A percentile compares a stretch with the other conserved stretches of the same genome.
Conservation (phyloP, 1,140 invertebrate genomes). For the Aphaenogaster floridana region DNA sequence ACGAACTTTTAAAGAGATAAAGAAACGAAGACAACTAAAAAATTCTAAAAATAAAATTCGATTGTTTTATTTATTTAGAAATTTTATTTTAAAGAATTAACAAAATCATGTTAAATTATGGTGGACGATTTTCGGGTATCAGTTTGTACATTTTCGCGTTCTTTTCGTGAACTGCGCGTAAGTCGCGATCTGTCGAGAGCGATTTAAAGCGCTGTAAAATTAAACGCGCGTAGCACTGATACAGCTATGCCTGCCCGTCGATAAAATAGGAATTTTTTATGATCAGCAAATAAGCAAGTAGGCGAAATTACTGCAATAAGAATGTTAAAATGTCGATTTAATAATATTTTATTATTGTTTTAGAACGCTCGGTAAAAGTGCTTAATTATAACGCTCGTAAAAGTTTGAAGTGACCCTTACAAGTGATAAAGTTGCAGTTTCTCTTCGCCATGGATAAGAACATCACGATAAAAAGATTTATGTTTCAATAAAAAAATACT, state of each 20-base stretch:
- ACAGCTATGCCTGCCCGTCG: conserved; percentile 45
- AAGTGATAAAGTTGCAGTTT: background rate
- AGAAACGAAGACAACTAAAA: background rate
- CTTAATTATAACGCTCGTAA: background rate
- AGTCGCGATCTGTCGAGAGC: conserved; percentile 69
- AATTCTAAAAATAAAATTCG: background rate
- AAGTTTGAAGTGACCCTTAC: background rate
- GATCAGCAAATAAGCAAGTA: background rate
- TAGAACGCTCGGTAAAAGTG: background rate
- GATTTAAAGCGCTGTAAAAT: conserved; percentile 57
- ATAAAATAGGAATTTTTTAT: conserved; percentile 52
- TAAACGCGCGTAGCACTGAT: background rate
- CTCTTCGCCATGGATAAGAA: background rate
- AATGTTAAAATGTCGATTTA: background rate
- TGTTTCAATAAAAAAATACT: background rate
- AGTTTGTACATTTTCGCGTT: background rate
- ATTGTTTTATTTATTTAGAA: background rate
- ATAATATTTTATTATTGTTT: background rate
- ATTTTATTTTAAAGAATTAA: background rate
- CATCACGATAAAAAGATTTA: background rate
- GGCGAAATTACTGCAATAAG: background rate
- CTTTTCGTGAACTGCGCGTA: background rate
- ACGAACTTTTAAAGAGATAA: background rate
- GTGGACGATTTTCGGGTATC: background rate
- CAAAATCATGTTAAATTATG: conserved; percentile 15